Percentiles rank a stretch among this genome's conserved stretches.
Conservation (phyloP, 2,888 invertebrate genomes). For the Druceiella hillmani region DNA sequence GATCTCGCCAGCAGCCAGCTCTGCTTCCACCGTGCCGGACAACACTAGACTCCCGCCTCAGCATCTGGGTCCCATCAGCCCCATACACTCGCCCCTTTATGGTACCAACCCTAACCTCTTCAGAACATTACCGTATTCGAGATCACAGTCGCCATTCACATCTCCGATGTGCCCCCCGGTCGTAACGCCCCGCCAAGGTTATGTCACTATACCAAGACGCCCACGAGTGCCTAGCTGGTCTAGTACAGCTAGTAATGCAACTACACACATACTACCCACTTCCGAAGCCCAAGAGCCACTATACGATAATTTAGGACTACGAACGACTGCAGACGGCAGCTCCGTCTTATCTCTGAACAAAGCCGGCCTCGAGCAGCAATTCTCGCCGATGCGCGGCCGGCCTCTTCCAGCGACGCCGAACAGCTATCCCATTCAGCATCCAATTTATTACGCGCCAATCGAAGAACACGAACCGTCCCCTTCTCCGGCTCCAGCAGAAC, state of each 20-base stretch:
- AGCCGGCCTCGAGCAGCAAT: slow-evolving; percentile 50
- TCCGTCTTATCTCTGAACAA: slow-evolving; percentile 74
- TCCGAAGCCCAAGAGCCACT: slow-evolving; percentile 66
- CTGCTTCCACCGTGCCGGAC: slow-evolving; percentile 74
- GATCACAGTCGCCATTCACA: slow-evolving; percentile 72
- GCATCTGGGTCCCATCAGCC: slow-evolving; percentile 54
- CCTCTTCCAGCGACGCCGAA: slow-evolving; percentile 61
- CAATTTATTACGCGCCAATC: slow-evolving; percentile 48
- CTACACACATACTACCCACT: slow-evolving; percentile 43
- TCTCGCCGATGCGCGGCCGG: slow-evolving; percentile 57
- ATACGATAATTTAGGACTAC: slow-evolving; percentile 78
- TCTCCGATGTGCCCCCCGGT: slow-evolving; percentile 58
- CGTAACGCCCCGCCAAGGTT: slow-evolving; percentile 70
- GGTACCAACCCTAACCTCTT: slow-evolving; percentile 64
- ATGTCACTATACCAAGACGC: slow-evolving; percentile 80
- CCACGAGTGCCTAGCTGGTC: slow-evolving; percentile 82
- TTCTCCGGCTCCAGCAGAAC: slow-evolving; percentile 44
- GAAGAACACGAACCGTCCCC: slow-evolving; percentile 51
- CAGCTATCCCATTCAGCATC: slow-evolving; percentile 38
- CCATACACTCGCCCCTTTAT: slow-evolving; percentile 61
- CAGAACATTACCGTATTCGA: slow-evolving; percentile 75
- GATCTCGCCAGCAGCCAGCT: slow-evolving; percentile 75
- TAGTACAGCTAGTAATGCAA: slow-evolving; percentile 51
- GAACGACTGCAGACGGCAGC: slow-evolving; percentile 85
- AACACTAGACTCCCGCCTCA: slow-evolving; percentile 58